Base-by-base conservation (phyloP, 2,797 vertebrate species). In the Erpetoichthys calabaricus region DNA sequence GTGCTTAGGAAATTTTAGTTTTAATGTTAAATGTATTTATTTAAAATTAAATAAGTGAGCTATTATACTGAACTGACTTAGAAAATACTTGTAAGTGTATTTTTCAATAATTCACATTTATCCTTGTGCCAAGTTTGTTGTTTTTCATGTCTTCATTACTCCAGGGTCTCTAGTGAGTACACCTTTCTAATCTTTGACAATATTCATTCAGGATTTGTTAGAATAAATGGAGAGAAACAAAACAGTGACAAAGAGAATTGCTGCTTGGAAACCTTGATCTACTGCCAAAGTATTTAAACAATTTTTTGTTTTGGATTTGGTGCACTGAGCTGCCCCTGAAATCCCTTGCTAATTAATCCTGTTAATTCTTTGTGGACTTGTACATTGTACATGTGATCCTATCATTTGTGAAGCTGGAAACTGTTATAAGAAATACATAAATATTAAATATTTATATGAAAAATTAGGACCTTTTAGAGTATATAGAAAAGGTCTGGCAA, bases 241-340 rank as follows among this genome's bases (percentile, higher is more conserved):
- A 67, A 71, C 68, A 62, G 66, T 74, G 70, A 75, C 73, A 80
- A 81, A 73, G 69, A 70, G 80, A 77, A 76, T 63, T 73, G 76
- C 82, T 85, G 82, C 83, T 68, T 81, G 51, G 85, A 82, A 86
- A 84, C 83, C 82, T 84, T 86, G 83, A 86, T 86, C 80, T 77
- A 68, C 75, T 81, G 85, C 83, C 84, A 86, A 81, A 85, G 77
- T 86, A 86, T 87, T 87, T 82, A 86, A 87, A 86, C 82, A 84
- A 85, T 85, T 82, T 85, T 76, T 74, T 84, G 84, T 85, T 86
- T 84, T 82, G 78, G 80, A 83, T 86, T 83, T 77, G 74, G 80
- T 76, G 78, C 74, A 83, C 77, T 76, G 79, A 85, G 82, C 80
- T 81, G 82, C 80, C 81, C 73, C 80, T 85, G 75, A 79, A 84